A percentile compares a stretch with the other conserved stretches of the same genome.
Evolutionary conservation across 2,113 vertebrate species (phyloP).

Genomic region (Anguilla rostrata): DNA sequence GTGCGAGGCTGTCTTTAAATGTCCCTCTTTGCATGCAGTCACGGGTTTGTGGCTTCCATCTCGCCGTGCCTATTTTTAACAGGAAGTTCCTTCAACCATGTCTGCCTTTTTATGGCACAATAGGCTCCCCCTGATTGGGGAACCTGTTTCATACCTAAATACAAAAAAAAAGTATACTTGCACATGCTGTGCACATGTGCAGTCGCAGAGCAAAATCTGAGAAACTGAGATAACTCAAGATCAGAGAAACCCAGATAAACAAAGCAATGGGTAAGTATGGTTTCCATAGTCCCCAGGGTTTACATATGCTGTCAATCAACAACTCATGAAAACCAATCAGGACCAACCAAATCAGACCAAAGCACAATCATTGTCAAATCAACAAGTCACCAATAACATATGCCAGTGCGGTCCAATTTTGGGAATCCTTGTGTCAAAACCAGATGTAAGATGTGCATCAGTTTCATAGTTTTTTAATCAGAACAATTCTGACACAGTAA

Average conservation of each 20-base stretch:
- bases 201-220: too few relatives aligned
- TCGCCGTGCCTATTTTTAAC: neutral
- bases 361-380: too few relatives aligned
- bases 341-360: too few relatives aligned
- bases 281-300: too few relatives aligned
- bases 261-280: too few relatives aligned
- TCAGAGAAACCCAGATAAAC: too few relatives aligned
- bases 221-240: too few relatives aligned
- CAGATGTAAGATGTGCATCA: neutral
- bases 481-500: neutral
- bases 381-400: too few relatives aligned
- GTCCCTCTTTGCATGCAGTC: neutral
- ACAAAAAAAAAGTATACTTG: neutral
- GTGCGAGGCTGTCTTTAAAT: neutral
- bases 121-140: neutral
- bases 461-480: neutral
- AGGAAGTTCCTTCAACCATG: neutral
- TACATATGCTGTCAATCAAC: too few relatives aligned
- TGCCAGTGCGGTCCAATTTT: too few relatives aligned
- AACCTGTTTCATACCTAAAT: neutral
- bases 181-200: too few relatives aligned
- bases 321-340: too few relatives aligned
- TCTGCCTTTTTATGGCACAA: neutral
- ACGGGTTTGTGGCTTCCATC: neutral
- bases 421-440: neutral